Conservation (phyloP, 1,140 invertebrate genomes). For the Callitettix versicolor region DNA sequence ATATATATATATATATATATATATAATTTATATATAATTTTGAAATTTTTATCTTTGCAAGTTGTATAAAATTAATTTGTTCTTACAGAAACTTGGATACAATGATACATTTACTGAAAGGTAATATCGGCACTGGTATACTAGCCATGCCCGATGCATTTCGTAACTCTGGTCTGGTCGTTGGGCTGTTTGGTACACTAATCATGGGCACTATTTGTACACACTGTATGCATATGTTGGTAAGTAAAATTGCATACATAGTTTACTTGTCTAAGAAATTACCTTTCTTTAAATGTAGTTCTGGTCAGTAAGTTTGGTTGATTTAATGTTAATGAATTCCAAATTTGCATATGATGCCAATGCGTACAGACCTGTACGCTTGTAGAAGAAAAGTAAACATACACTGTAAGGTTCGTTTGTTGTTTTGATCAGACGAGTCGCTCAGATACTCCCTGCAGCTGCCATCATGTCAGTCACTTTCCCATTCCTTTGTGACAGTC, state of each 20-base stretch:
- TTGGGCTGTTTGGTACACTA: constrained; percentile 58
- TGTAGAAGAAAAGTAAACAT: too few relatives aligned
- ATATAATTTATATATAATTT: too few relatives aligned
- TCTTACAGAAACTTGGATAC: constrained; percentile 58
- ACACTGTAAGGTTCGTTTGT: too few relatives aligned
- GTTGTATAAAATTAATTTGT: too few relatives aligned
- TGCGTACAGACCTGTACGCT: background rate
- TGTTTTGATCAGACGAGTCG: too few relatives aligned
- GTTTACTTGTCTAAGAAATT: background rate
- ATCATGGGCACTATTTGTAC: constrained; percentile 70
- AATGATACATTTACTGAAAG: constrained; percentile 67
- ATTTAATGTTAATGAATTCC: background rate
- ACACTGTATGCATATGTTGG: constrained; percentile 79
- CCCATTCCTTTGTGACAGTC: too few relatives aligned
- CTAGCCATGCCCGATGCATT: constrained; percentile 77
- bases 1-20: too few relatives aligned
- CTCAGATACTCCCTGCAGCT: too few relatives aligned
- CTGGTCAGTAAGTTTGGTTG: background rate
- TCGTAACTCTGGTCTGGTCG: constrained; percentile 63
- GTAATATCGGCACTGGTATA: constrained; percentile 76
- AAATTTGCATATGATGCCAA: background rate
- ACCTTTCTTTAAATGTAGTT: too few relatives aligned
- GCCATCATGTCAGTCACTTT: too few relatives aligned
- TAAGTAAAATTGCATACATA: constrained; percentile 38
- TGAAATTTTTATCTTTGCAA: too few relatives aligned